Evolutionary conservation across 2,797 vertebrate genomes (phyloP), one percentile per base, ranked within the genome.

Genomic region (Labroides dimidiatus): DNA sequence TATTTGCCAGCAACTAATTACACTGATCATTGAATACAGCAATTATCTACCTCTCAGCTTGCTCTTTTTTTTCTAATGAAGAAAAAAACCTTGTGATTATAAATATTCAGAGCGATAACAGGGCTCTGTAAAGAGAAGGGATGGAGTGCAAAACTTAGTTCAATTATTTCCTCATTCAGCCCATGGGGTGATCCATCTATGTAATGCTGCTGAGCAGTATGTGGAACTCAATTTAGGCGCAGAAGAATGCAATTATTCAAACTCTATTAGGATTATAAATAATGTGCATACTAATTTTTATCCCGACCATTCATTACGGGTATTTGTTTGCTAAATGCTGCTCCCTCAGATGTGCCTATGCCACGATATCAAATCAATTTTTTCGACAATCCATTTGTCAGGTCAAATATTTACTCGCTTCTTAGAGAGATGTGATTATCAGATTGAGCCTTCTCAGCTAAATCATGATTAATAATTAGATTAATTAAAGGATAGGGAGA

Each of bases 1-100:
- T 86, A 87, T 82, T 84, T 84, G 82, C 77, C 63, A 64, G 78
- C 83, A 87, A 88, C 91, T 91, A 92, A 93, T 94, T 93, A 92
- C 86, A 90, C 91, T 93, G 90, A 93, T 92, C 92, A 93, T 45
- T 93, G 91, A 92, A 92, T 91, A 85, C 81, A 87, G 91, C 91
- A 92, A 92, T 93, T 90, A 92, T 89, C 84, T 78, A 70, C 87
- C 79, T 80, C 81, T 81, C 62, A 71, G 70, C 72, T 72, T 78
- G 59, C 45, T 65, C 69, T 84, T 86, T 69, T 81, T 70, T 79
- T 65, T 33, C 61, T 80, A 79, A 88, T 87, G 88, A 89, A 89
- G 88, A 82, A 89, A 27, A n/a, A 88, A 90, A 85, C 70, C 84
- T 80, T 68, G 74, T 64, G 63, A 81, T 86, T 69, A 91, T 92